Evolutionary conservation across 2,888 invertebrate genomes (phyloP).

Genomic region (Poecilus cupreus): DNA sequence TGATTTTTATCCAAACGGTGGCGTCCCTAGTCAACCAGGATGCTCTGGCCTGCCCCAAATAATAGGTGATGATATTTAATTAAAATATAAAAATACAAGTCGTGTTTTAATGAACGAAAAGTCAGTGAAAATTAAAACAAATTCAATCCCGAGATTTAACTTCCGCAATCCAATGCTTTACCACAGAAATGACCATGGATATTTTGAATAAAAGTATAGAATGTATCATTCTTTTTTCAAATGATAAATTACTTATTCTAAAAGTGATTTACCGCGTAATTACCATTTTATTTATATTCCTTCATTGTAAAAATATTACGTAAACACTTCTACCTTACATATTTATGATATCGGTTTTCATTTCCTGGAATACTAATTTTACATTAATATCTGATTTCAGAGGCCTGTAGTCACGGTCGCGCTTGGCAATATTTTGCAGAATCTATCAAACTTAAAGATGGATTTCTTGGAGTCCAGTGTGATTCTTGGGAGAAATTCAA

Average conservation of each 20-base stretch:
- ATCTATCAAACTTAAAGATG: constrained; percentile 77
- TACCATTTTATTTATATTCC: too few relatives aligned
- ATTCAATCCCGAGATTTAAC: too few relatives aligned
- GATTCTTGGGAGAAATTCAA: constrained; percentile 1
- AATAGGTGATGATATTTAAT: constrained; percentile 64
- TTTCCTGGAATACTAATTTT: neutral
- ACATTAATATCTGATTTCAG: constrained; percentile 70
- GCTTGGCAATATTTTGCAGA: constrained; percentile 84
- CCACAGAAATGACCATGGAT: too few relatives aligned
- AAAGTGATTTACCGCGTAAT: neutral
- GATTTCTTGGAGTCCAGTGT: constrained; percentile 80
- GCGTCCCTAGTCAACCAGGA: constrained; percentile 81
- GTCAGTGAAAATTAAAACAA: too few relatives aligned
- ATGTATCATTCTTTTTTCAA: too few relatives aligned
- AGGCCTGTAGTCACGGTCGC: constrained; percentile 84
- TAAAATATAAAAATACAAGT: neutral
- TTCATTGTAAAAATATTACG: neutral
- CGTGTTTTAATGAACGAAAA: too few relatives aligned
- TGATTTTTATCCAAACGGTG: constrained; percentile 86
- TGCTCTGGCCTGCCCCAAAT: constrained; percentile 74
- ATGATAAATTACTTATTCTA: neutral
- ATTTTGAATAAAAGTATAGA: too few relatives aligned
- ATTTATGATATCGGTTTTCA: neutral
- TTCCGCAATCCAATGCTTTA: too few relatives aligned
- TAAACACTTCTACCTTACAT: neutral